A percentile compares a stretch with the other conserved stretches of the same genome.
Evolutionary conservation across 2,797 vertebrate species (phyloP).

Genomic region (Saguinus oedipus): DNA sequence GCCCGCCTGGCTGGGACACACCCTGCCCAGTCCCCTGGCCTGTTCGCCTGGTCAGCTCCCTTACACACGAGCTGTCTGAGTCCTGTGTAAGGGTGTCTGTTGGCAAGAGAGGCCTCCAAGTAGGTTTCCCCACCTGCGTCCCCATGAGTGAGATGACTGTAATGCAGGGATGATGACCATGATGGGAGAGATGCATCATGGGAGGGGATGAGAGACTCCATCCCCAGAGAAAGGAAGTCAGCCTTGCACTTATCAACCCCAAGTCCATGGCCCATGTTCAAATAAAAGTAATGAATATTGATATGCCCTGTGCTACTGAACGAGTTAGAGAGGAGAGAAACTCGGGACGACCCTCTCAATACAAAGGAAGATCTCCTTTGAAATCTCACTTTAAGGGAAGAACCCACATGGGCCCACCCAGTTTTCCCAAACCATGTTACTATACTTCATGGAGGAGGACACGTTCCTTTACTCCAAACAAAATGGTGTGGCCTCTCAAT

Average conservation of each 20-base stretch:
- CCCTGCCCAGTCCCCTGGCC: neutral
- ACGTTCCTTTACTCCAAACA: neutral
- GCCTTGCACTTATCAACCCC: slow-evolving; percentile 80
- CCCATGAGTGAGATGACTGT: neutral
- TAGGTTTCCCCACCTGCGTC: neutral
- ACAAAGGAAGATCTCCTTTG: neutral
- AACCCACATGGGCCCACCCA: neutral
- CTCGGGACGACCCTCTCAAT: neutral
- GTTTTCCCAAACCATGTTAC: neutral
- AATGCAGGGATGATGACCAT: neutral
- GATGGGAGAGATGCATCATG: neutral
- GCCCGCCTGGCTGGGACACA: slow-evolving; percentile 48
- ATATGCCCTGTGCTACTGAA: slow-evolving; percentile 71
- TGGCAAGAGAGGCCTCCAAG: neutral
- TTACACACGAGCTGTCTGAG: neutral
- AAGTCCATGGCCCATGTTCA: slow-evolving; percentile 76
- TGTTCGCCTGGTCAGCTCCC: neutral
- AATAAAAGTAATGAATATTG: slow-evolving; percentile 78
- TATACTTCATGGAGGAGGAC: neutral
- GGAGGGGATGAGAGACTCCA: slow-evolving; percentile 10
- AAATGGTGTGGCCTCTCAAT: neutral
- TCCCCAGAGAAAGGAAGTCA: slow-evolving; percentile 65
- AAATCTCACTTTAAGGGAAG: neutral
- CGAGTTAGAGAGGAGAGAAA: slow-evolving; percentile 71
- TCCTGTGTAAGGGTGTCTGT: neutral